Base-by-base conservation (phyloP, 2,888 invertebrate species). In the Diaperis boleti region DNA sequence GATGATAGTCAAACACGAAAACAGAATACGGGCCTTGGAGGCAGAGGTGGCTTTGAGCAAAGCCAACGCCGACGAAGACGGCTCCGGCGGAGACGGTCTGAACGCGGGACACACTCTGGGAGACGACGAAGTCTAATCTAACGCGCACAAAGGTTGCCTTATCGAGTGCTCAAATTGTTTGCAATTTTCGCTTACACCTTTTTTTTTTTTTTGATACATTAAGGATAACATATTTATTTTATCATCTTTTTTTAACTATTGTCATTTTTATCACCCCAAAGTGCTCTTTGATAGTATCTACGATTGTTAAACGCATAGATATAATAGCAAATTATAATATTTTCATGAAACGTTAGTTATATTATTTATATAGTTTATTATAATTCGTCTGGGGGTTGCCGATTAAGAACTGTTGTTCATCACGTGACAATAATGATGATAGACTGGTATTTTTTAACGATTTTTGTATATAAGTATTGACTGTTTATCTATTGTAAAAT, bases 1-100 rank as follows among this genome's bases (percentile, higher is more conserved):
- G n/a, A 93, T 96, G 81, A 94, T 96, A 71, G 92, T 96, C 17
- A 95, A 95, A 77, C 96, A 96, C 78, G 96, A 96, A 83, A 95
- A 94, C 72, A 85, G 93, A 52, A 92, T 94, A 79, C 85, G 92
- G 29, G 89, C 91, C 2, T 82, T 93, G 6, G 93, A 94, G 78
- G 90, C 90, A 2, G 84, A 84, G n/a, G 82, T 83, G 20, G 83
- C 84, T 8, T 65, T 74, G 39, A 75, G 69, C 47, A 76, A 78
- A 60, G 69, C 74, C 33, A 67, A 70, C 45, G 70, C 66, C 13
- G 80, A 82, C 68, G 81, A 80, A 18, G 81, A 82, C 63, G 79
- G 79, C 2, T 78, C 80, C n/a, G 80, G 80, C 3, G 80, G 81
- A 13, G 81, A 82, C 65, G 80, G 79, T 41, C 75, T 81, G 35